These are phyloP conservation scores for Pelusios castaneus DNA, from an alignment of 2,113 vertebrate species.

Conservation along the genomic window DNA sequence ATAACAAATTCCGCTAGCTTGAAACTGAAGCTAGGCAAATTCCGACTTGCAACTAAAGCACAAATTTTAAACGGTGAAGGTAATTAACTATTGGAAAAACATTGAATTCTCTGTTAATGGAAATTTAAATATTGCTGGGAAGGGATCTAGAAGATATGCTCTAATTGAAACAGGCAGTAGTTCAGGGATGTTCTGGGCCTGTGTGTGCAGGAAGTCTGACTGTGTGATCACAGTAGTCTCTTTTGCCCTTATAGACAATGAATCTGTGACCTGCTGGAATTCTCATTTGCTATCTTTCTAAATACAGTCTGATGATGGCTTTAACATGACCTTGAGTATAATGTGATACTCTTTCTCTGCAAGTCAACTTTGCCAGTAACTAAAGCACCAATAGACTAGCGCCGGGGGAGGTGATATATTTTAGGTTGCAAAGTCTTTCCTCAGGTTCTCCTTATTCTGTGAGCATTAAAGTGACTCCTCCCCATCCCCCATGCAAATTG, in stretches of 20 bases:
- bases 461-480: neutral
- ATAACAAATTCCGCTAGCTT: neutral
- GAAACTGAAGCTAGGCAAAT: neutral
- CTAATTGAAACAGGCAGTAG: neutral
- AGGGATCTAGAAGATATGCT: neutral
- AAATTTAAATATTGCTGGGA: neutral
- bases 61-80: neutral
- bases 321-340: neutral
- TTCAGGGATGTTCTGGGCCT: neutral
- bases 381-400: neutral
- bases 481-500: neutral
- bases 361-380: neutral
- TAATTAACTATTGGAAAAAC: neutral
- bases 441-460: neutral
- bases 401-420: neutral
- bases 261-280: neutral
- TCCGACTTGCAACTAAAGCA: neutral
- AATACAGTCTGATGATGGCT: neutral
- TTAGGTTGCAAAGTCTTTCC: neutral
- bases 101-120: neutral
- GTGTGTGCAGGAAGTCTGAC: neutral
- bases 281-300: neutral
- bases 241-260: neutral
- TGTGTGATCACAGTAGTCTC: neutral
- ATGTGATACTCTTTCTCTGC: neutral